A percentile compares a stretch with the other conserved stretches of the same genome.
Conservation (phyloP, 2,797 vertebrate species). For the Spinus pinus region DNA sequence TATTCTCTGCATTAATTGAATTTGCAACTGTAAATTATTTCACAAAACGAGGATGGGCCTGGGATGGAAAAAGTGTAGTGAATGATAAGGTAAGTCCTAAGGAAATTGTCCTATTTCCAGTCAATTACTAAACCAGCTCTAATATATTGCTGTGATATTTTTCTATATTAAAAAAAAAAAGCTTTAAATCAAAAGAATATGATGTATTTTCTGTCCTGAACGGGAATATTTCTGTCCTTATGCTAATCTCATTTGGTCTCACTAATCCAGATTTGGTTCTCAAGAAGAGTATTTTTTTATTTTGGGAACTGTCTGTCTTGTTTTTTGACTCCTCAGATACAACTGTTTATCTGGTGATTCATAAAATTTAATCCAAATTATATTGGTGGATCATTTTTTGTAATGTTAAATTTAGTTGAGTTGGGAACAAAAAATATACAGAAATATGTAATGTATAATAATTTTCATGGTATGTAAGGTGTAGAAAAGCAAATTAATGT, state of each 20-base stretch:
- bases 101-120: not conserved
- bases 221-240: not conserved
- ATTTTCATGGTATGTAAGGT: not conserved
- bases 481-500: not conserved
- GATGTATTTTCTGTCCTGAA: not conserved
- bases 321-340: not conserved
- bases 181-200: not conserved
- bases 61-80: slow-evolving; percentile 97
- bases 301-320: not conserved
- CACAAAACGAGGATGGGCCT: slow-evolving; percentile 98
- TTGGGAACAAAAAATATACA: not conserved
- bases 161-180: not conserved
- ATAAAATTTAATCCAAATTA: not conserved
- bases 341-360: not conserved
- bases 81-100: slow-evolving; percentile 90
- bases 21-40: slow-evolving; percentile 99
- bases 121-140: not conserved
- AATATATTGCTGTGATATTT: not conserved
- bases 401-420: not conserved
- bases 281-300: not conserved
- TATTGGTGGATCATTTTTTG: not conserved
- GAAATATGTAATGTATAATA: not conserved
- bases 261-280: not conserved
- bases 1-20: slow-evolving; percentile 97
- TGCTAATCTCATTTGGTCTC: not conserved